A percentile compares a stretch with the other conserved stretches of the same genome.
Evolutionary conservation across 2,797 vertebrate genomes (phyloP).

Genomic region (Ciconia nigra): DNA sequence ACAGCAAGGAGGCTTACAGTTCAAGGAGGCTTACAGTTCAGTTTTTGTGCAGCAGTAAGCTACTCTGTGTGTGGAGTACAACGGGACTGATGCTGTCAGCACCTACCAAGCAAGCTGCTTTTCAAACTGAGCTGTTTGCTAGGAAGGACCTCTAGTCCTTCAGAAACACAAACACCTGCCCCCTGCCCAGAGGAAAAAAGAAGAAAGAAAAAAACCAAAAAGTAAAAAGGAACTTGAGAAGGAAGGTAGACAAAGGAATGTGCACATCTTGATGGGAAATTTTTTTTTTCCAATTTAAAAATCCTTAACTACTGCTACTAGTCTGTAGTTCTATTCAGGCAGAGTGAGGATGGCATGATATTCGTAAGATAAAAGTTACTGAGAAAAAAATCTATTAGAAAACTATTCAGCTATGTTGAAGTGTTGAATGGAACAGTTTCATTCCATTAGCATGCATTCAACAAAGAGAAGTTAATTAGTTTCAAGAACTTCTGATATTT

Average conservation of each 20-base stretch:
- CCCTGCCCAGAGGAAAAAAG: neutral
- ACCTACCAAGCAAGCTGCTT: neutral
- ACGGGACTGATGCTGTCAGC: neutral
- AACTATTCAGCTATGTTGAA: neutral
- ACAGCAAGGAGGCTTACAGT: neutral
- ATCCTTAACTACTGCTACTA: neutral
- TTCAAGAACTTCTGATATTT: conserved; percentile 43
- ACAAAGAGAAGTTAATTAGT: conserved; percentile 53
- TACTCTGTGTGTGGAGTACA: neutral
- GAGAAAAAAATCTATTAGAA: neutral
- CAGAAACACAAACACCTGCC: neutral
- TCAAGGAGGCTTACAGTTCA: neutral
- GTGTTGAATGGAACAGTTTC: conserved; percentile 12
- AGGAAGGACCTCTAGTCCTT: neutral
- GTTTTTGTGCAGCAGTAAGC: neutral
- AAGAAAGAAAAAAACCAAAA: accelerated
- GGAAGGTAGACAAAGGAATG: neutral
- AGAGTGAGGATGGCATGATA: neutral
- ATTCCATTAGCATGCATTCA: conserved; percentile 14
- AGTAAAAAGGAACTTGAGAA: accelerated
- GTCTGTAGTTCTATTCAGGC: neutral
- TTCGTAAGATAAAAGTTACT: neutral
- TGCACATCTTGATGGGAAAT: neutral
- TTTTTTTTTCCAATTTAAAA: neutral
- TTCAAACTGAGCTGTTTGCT: neutral